Evolutionary conservation across 2,113 vertebrate genomes (phyloP), one percentile per base, ranked within the genome.

Genomic region (Brachypteracias leptosomus): DNA sequence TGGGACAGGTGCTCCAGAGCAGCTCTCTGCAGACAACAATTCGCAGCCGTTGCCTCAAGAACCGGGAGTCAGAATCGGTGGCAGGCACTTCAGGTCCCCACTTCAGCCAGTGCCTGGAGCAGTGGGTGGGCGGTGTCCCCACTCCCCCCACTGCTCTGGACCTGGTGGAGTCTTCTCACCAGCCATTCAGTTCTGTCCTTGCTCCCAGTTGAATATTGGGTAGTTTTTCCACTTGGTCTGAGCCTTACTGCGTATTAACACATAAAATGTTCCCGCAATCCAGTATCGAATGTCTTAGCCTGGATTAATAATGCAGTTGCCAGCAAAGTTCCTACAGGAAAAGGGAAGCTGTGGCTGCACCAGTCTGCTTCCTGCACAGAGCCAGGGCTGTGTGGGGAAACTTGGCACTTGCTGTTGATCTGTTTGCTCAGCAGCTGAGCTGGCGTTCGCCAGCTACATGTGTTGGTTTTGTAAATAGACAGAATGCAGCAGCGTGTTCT

Each of bases 371-470:
- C 90, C 85, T 38, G 76, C 85, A 76, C 67, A 66, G 59, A 95
- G 89, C 82, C 89, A 71, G 94, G 57, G 46, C 88, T 88, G 67
- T 70, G 76, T 51, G 73, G 93, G 85, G 84, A 93, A 88, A 73
- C 86, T 92, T 89, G 92, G 93, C 92, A 65, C 81, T 87, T 62
- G 54, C 70, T 89, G 4, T 80, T 40, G 72, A 74, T 90, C 83
- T 93, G 88, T 95, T 96, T 93, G 89, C 96, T 96, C 94, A 93
- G 95, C 93, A 95, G 86, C 92, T 90, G 86, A 93, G 87, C 85
- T 94, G 88, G 85, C 92, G 10, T 72, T 89, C 46, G 0, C 94
- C 83, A 54, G 94, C 92, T 91, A 66, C 89, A 87, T 72, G 78
- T 90, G 90, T 74, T 82, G 80, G 88, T 13, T 88, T 89, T 88